These are phyloP conservation scores for Anguilla rostrata DNA, from an alignment of 2,113 vertebrate species.

Conservation along the genomic window DNA sequence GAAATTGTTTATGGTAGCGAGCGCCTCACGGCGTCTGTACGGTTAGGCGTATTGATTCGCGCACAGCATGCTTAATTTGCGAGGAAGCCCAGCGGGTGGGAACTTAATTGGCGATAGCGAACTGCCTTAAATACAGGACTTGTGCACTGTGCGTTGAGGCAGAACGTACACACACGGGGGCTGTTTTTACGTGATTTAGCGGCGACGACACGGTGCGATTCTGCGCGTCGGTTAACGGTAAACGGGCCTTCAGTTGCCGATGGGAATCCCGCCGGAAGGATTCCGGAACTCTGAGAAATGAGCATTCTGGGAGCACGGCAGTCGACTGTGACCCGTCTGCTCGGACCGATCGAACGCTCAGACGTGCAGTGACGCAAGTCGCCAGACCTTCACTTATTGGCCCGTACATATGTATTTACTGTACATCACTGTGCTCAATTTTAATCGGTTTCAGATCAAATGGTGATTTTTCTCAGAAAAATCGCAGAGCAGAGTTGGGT, in stretches of 20 bases:
- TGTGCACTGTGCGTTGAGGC: background rate
- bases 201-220: background rate
- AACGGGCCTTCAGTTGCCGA: background rate
- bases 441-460: no score
- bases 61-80: slow-evolving; percentile 7
- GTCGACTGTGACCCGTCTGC: background rate
- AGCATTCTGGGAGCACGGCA: background rate
- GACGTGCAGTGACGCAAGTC: background rate
- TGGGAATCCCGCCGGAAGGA: no score
- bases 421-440: background rate
- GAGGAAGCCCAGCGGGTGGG: background rate
- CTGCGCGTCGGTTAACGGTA: background rate
- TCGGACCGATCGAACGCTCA: background rate
- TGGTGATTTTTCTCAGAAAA: background rate
- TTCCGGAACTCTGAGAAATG: no score
- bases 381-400: background rate
- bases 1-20: background rate
- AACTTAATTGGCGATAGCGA: slow-evolving; percentile 5
- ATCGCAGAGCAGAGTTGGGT: background rate
- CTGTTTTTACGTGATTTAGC: background rate
- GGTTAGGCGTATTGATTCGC: slow-evolving; percentile 10
- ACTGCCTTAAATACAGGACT: background rate
- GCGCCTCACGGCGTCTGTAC: background rate
- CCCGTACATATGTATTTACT: background rate
- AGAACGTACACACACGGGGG: background rate